These are phyloP conservation scores for Camponotus floridanus DNA, from an alignment of 1,140 invertebrate genomes.

Conservation along the genomic window DNA sequence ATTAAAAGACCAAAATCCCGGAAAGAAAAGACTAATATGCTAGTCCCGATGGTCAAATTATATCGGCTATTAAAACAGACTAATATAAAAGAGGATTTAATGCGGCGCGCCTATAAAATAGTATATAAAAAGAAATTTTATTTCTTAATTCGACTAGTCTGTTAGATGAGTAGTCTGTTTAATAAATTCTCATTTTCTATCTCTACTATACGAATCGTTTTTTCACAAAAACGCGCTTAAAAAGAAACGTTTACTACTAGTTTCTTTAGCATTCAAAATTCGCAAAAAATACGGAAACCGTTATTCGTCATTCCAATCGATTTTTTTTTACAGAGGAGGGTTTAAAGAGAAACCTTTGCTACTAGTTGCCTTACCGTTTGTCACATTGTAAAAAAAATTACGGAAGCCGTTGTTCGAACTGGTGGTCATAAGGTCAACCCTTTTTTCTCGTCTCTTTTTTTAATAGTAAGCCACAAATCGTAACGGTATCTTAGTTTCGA, in stretches of 20 bases:
- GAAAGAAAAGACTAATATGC: constrained; percentile 38
- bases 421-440: constrained; percentile 72
- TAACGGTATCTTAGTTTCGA: constrained; percentile 30
- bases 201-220: no score
- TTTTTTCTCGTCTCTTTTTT: constrained; percentile 72
- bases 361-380: constrained; percentile 11
- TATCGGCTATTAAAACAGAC: constrained; percentile 15
- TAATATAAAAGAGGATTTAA: constrained; percentile 27
- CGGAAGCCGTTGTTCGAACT: constrained; percentile 70
- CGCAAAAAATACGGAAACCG: constrained; percentile 54
- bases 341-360: constrained; percentile 18
- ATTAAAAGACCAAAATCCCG: constrained; percentile 23
- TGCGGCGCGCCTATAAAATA: neutral
- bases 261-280: neutral
- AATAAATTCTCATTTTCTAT: neutral
- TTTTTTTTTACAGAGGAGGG: neutral
- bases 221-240: neutral
- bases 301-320: constrained; percentile 45
- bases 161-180: neutral
- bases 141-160: neutral
- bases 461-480: constrained; percentile 32
- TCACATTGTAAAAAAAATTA: constrained; percentile 61
- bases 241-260: neutral
- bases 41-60: neutral
- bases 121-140: neutral